Percentiles rank a stretch among this genome's conserved stretches.
phyloP scores from a whole-genome alignment of 2,888 invertebrate genomes.

The Sarcophaga subvicina region DNA sequence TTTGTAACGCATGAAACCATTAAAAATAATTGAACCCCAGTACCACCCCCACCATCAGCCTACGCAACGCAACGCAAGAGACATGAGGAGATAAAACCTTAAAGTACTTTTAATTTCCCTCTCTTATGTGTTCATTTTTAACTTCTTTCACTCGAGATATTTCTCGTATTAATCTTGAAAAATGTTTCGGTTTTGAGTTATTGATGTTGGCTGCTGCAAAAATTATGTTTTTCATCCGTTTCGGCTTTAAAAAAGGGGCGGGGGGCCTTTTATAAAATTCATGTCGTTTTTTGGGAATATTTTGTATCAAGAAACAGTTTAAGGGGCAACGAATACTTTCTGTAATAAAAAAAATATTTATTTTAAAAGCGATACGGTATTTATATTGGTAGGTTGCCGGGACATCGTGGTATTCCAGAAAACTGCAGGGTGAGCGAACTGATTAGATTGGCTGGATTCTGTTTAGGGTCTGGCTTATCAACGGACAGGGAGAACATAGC shows the following conservation, averaged over 20 bases:
- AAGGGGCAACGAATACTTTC: no score
- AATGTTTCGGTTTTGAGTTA: not conserved
- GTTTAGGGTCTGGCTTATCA: no score
- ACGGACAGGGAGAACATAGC: no score
- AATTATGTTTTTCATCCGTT: not conserved
- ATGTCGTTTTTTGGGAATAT: not conserved
- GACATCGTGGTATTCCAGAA: no score
- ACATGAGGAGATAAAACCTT: slow-evolving; percentile 40
- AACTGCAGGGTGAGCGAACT: no score
- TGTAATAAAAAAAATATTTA: no score
- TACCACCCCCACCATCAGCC: not conserved
- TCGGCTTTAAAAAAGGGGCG: not conserved
- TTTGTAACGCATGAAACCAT: slow-evolving; percentile 65
- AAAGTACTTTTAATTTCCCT: slow-evolving; percentile 29
- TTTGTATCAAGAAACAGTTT: no score
- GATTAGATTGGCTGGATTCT: no score
- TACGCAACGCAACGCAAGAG: no score
- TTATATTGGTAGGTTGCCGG: no score
- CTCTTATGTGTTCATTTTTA: slow-evolving; percentile 1
- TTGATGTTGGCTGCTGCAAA: not conserved
- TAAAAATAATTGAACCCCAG: slow-evolving; percentile 60
- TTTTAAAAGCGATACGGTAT: no score
- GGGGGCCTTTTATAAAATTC: not conserved
- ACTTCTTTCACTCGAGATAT: not conserved
- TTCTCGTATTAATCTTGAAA: not conserved